Evolutionary conservation across 2,113 vertebrate genomes (phyloP), one percentile per base, ranked within the genome.

Genomic region (Tragelaphus imberbis): DNA sequence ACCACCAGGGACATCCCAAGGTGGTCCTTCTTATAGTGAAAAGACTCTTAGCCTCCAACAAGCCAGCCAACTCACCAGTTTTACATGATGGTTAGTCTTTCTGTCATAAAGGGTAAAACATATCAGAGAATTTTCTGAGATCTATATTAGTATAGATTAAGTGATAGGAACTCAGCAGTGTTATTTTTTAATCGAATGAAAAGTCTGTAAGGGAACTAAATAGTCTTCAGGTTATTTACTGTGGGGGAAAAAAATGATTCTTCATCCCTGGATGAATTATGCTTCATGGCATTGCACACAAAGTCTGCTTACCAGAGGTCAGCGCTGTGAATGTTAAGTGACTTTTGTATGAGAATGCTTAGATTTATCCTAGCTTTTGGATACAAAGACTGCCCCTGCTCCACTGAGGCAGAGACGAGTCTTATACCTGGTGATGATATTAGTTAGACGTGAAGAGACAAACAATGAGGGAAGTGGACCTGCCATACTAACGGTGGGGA

Each of bases 161-260:
- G 36, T 33, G 94, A 92, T 75, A 25, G 30, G 55, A 92, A 88
- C 92, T 95, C n/a, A 30, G 40, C 47, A 82, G 40, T 81, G 19
- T 82, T 27, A 82, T 84, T 91, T 93, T 92, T 89, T 85, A 98
- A 87, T 68, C 86, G 68, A 93, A 94, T 44, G 23, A 93, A 96
- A 95, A 90, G 3, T 84, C 79, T 97, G 0, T 71, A 71, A 71
- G 81, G 51, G 56, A 95, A 82, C 51, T 59, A 71, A 95, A 28
- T 47, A 59, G 19, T 90, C 36, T 95, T 88, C 58, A 47, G 80
- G n/a, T 91, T 96, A 94, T 84, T 94, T 96, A 94, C 85, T 93
- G 25, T 84, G 40, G 36, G 55, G 79, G 59, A 28, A 36, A 65
- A 59, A 56, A 59, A 27, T 13, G 84, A 84, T 36, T 92, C 61